Evolutionary conservation across 2,888 invertebrate genomes (phyloP), one percentile per base, ranked within the genome.

Genomic region (Nephrotoma appendiculata): DNA sequence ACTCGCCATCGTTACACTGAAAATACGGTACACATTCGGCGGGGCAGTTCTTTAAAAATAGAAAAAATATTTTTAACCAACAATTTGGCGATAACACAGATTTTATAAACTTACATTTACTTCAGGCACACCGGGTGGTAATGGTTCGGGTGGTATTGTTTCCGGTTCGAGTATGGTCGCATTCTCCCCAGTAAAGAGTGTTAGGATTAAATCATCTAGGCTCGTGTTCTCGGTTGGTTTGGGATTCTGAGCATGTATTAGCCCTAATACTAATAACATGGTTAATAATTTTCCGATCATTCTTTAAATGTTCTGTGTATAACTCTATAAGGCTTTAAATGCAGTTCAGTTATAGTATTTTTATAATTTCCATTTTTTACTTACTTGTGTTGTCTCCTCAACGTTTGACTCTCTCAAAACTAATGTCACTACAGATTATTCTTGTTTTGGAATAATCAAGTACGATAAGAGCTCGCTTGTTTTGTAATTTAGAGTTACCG

Each of bases 21-120:
- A 95, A 96, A 89, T 95, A 96, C 0, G 95, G 94, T 0, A 97
- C 96, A 89, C 97, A 97, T 86, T 94, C 94, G 44, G 96, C 96
- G 45, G 19, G 12, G 12, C 86, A 86, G 0, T 42, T n/a, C 84
- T 84, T 71, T 71, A 31, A 48, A 57, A 52, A 52, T 52, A 6
- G 15, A 57, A 2, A 57, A 1, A 15, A 19, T 52, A 15, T 57
- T 31, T 31, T 31, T 31, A 31, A 57, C 6, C 15, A 31, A 52
- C 31, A 7, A 48, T 48, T 15, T 15, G 6, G 6, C 7, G 9
- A 9, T 71, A 31, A 71, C 11, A 9, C 7, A 3, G 0, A 71
- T 31, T 71, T 71, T 2, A 71, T 9, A 71, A 9, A 71, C 71
- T 71, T 71, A 71, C 71, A 9, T 71, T 31, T 71, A 4, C 71